Conservation (phyloP, 2,888 invertebrate genomes). For the Tricholauxania praeusta region DNA sequence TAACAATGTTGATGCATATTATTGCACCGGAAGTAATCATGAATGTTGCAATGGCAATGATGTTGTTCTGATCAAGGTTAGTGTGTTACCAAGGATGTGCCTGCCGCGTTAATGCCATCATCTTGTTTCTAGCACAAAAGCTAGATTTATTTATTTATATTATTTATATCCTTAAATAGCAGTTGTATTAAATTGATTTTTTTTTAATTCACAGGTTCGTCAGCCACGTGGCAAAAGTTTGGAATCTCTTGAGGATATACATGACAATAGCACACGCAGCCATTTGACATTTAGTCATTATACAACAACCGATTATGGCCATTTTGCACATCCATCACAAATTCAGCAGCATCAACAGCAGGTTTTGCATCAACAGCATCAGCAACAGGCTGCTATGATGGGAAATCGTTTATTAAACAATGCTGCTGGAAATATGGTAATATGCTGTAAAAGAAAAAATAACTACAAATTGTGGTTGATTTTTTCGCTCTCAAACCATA, state of each 20-base stretch:
- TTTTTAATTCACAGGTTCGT: constrained; percentile 72
- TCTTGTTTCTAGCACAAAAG: neutral
- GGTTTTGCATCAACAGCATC: constrained; percentile 52
- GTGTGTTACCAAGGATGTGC: constrained; percentile 10
- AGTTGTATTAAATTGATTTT: neutral
- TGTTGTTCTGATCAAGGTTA: constrained; percentile 68
- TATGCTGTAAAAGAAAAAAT: neutral
- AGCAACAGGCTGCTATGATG: constrained; percentile 48
- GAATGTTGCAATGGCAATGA: constrained; percentile 67
- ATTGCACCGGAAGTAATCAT: constrained; percentile 65
- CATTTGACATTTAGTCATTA: constrained; percentile 69
- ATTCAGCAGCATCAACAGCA: constrained; percentile 50
- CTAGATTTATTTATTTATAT: neutral
- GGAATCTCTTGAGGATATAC: constrained; percentile 86
- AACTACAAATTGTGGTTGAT: too few species aligned
- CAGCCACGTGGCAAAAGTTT: constrained; percentile 87
- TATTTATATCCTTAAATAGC: constrained; percentile 10
- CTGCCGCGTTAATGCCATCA: neutral
- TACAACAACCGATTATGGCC: constrained; percentile 67
- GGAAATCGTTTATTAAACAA: constrained; percentile 57
- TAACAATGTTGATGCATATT: constrained; percentile 57
- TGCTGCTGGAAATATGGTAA: constrained; percentile 61
- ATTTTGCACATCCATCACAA: constrained; percentile 62
- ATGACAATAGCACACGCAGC: constrained; percentile 71
- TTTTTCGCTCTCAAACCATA: neutral